Base-by-base conservation (phyloP, 2,888 invertebrate genomes). In the Dascillus cervinus region DNA sequence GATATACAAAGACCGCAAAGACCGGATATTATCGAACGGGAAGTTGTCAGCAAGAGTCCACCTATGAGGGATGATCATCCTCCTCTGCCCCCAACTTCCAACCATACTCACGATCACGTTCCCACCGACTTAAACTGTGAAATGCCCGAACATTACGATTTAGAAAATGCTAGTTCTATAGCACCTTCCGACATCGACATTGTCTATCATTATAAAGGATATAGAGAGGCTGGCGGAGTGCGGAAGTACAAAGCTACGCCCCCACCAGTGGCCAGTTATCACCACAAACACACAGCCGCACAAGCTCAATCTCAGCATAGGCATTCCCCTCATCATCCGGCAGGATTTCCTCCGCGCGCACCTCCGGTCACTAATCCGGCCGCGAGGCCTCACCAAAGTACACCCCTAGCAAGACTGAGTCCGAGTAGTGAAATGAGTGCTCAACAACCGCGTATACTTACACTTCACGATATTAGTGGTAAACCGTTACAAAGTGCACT, bases 181-280 rank as follows among this genome's bases (percentile, higher is more conserved):
- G 96, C 96, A 1, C 95, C 96, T 0, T 94, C 94, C 2, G 96
- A 96, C 58, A 94, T 94, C 44, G 95, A 96, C 58, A 89, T 96
- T 41, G 90, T 92, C 6, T 91, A 91, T 54, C 95, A 96, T 61
- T 96, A 96, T 59, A 92, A 94, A 69, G 90, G 86, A 6, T 94
- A 89, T 60, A 73, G 94, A 13, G 90, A 92, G 66, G 81, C 78
- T 22, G 79, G 77, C 2, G 88, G 88, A 1, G 78, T 84, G 39
- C 71, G 89, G 23, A 90, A 89, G 62, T 90, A 90, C 58, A 90
- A 89, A 65, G 82, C 87, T 2, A 86, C 86, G 2, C 85, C 87
- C 3, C 86, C 88, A 1, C 83, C 83, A 0, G 78, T 83, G 2
- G 77, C 80, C 2, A 77, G 80, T 3, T 86, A 85, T 51, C 84